Base-by-base conservation (phyloP, 2,888 invertebrate species). In the Pandemis cinnamomeana region DNA sequence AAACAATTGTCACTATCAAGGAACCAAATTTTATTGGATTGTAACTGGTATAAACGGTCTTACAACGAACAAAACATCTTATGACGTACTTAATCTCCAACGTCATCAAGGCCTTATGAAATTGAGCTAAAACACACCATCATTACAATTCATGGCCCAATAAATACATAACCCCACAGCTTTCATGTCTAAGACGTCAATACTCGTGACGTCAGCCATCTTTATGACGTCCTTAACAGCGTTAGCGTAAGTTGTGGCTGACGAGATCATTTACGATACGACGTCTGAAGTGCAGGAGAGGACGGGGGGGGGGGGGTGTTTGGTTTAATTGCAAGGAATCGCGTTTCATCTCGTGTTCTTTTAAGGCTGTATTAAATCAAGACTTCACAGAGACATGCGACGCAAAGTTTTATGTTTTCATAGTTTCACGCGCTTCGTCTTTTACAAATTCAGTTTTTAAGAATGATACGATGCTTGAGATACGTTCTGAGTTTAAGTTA, bases 181-280 rank as follows among this genome's bases (percentile, higher is more conserved):
- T 63, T 63, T 63, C 11, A 63, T 20, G 44, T 44, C 20, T 13
- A 51, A 53, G 67, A 53, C 41, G 67, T 36, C 53, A 66, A 53
- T 67, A 53, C n/a, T 41, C 66, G 42, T 67, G 67, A 67, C 67
- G 67, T 53, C 67, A 67, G 6, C 41, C n/a, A 8, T 36, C 36
- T 36, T 27, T 15, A 67, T 67, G 41, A 53, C 67, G 67, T 67
- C 53, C 15, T 36, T 51, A 36, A 41, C 41, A 51, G 10, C 51
- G 67, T 67, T 53, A 67, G 36, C 64, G 13, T 41, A 61, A 41
- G 41, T 41, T n/a, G 41, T 41, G 64, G 64, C 64, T 36, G 67
- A 53, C 53, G 67, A 67, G 53, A 67, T 67, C 51, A n/a, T 67
- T 53, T 41, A 36, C 67, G 53, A 67, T 67, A 53, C 67, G 61